Percentiles rank a stretch among this genome's conserved stretches.
Conservation (phyloP, 1,140 invertebrate genomes). For the Cecropterus lyciades region DNA sequence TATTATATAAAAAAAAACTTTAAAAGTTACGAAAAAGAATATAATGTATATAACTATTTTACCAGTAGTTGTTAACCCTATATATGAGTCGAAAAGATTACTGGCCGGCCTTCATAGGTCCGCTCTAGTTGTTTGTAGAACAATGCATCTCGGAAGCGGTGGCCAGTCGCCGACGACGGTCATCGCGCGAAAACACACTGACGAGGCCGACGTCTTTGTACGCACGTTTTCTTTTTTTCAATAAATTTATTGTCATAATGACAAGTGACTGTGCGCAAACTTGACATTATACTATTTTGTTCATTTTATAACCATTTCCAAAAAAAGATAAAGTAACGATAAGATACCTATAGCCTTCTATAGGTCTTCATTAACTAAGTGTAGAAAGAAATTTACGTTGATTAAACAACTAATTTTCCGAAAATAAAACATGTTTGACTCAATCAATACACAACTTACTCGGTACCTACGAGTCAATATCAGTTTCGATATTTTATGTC, state of each 20-base stretch:
- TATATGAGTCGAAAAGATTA: conserved; percentile 45
- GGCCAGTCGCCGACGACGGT: conserved; percentile 14
- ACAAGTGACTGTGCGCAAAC: neutral
- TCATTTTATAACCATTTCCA: neutral
- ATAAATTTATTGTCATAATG: conserved; percentile 4
- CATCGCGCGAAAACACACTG: conserved; percentile 30
- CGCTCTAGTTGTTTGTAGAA: conserved; percentile 38
- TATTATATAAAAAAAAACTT: too few species aligned
- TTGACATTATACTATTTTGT: neutral
- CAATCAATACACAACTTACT: too few species aligned
- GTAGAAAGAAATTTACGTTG: too few species aligned
- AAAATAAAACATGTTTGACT: too few species aligned
- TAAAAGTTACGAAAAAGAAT: too few species aligned
- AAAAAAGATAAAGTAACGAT: neutral
- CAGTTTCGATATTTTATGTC: too few species aligned
- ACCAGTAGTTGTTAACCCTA: too few species aligned
- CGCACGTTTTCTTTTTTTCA: conserved; percentile 18
- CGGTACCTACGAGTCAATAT: too few species aligned
- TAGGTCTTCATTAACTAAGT: too few species aligned
- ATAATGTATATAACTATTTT: too few species aligned
- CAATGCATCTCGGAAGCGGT: conserved; percentile 45
- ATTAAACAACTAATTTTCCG: too few species aligned
- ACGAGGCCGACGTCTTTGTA: conserved; percentile 38
- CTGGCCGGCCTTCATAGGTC: conserved; percentile 51
- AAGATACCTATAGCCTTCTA: too few species aligned